Conservation (phyloP, 2,113 vertebrate genomes). For the Ictidomys tridecemlineatus region DNA sequence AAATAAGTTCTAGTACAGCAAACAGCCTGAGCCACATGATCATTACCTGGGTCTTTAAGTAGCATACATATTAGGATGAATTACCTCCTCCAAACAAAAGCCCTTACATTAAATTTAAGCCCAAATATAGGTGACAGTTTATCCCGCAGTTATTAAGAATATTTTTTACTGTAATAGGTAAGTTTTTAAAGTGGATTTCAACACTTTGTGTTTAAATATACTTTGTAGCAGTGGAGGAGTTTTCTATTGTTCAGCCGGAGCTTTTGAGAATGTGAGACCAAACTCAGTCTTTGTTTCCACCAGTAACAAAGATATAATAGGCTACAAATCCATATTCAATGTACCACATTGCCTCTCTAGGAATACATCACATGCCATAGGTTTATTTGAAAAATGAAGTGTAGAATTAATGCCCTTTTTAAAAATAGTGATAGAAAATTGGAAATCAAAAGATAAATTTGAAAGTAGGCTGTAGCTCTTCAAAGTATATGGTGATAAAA, state of each 20-base stretch:
- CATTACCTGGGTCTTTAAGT: neutral
- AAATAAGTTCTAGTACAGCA: conserved; percentile 10
- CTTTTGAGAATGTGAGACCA: neutral
- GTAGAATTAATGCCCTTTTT: neutral
- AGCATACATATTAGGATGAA: neutral
- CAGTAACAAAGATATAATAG: neutral
- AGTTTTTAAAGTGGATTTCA: neutral
- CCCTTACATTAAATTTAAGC: neutral
- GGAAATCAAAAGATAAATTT: neutral
- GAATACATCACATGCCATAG: fast-evolving
- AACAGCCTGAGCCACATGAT: neutral
- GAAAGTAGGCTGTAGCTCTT: neutral
- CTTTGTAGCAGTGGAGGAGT: neutral
- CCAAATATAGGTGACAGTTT: neutral
- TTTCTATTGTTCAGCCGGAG: neutral
- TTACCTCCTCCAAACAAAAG: neutral
- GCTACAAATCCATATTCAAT: neutral
- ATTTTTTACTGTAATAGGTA: neutral
- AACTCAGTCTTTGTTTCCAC: neutral
- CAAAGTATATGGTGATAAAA: neutral
- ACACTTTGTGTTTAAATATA: neutral
- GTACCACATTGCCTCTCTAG: neutral
- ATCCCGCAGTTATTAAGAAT: neutral
- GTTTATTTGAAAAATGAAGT: conserved; percentile 28
- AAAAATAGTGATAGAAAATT: neutral